Evolutionary conservation across 2,888 invertebrate species (phyloP), one percentile per base, ranked within the genome.

Genomic region (Drosophila melanosoma): DNA sequence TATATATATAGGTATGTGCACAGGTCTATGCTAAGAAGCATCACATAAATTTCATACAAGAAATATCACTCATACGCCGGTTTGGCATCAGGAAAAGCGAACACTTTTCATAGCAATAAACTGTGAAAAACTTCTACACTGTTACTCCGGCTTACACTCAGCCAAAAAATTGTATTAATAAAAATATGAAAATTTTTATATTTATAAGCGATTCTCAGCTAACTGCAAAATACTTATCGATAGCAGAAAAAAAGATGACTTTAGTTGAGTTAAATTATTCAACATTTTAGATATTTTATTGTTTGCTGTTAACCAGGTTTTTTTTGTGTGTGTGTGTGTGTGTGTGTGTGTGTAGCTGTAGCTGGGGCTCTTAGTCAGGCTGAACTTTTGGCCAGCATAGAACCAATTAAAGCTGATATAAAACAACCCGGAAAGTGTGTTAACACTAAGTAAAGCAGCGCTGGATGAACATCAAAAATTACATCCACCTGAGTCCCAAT

Each of bases 1-100:
- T n/a, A 7, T 40, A 35, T 54, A n/a, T 36, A 11, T 29, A 1
- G 29, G 56, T 8, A 26, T 36, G 54, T 36, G 35, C 38, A 59
- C 40, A 35, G 26, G 35, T 66, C 56, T 67, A 61, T 56, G 57
- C 56, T 45, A 60, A 36, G 52, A 59, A 56, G 54, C 32, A 36
- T 23, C 48, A 20, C 64, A 80, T 76, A 76, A 69, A 72, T 52
- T 61, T 53, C 26, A 36, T 69, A 87, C 90, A 90, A 67, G 90
- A 76, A 82, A 90, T 82, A 90, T 90, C 84, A 87, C 90, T 90
- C 83, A 87, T 90, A 82, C 88, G 83, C 72, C 76, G 59, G 11
- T 63, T 51, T 59, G 54, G 32, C 53, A 40, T 58, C 58, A 26
- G 53, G 64, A 56, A 64, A 54, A 61, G 56, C 68, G 11, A 76